Evolutionary conservation across 92 coral and sea anemone genomes (phyloP).

Genomic region (Umimayanthus chanpuru): DNA sequence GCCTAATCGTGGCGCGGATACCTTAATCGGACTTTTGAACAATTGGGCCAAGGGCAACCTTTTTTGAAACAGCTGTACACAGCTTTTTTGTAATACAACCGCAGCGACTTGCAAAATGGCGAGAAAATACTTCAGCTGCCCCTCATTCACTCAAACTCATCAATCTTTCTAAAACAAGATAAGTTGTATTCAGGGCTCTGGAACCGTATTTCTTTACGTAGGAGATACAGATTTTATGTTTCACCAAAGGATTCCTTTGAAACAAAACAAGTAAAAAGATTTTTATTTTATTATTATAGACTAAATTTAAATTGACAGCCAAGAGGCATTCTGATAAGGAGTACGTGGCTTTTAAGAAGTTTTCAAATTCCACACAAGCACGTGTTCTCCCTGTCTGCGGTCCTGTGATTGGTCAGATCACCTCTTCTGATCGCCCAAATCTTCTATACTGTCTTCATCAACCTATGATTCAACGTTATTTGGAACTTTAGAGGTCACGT

Average conservation of each 20-base stretch:
- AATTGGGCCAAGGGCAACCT: too few species aligned
- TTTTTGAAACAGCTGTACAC: too few species aligned
- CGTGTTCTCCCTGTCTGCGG: background rate
- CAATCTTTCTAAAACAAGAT: background rate
- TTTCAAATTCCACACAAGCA: background rate
- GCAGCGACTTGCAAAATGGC: too few species aligned
- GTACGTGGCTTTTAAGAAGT: background rate
- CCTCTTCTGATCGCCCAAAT: slow-evolving; percentile 42
- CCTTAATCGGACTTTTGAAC: too few species aligned
- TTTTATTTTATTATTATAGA: background rate
- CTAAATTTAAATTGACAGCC: background rate
- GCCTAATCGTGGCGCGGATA: too few species aligned
- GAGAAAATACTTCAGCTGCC: too few species aligned
- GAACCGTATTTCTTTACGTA: background rate
- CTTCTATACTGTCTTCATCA: slow-evolving; percentile 45
- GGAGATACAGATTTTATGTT: background rate
- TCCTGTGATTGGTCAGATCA: background rate
- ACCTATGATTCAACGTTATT: background rate
- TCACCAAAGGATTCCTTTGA: background rate
- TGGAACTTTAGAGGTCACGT: background rate
- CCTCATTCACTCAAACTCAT: background rate
- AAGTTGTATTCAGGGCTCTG: background rate
- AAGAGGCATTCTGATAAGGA: background rate
- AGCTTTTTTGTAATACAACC: too few species aligned
- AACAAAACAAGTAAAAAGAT: too few species aligned